Evolutionary conservation across 2,888 invertebrate species (phyloP), one percentile per base, ranked within the genome.

Genomic region (Limnephilus rhombicus): DNA sequence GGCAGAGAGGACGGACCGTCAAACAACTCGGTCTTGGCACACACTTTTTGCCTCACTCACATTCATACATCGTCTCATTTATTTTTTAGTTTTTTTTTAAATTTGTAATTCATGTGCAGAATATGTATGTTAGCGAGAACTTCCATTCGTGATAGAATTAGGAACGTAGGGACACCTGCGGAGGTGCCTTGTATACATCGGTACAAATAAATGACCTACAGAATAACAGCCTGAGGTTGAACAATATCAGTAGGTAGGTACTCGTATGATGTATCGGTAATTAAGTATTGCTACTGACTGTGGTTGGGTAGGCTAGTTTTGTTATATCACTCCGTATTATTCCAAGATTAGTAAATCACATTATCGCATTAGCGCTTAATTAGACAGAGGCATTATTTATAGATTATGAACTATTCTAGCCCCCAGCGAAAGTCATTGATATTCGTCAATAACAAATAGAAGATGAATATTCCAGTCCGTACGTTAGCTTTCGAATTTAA

Each of bases 271-370:
- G 24, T n/a, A 68, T 68, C 9, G 24, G 68, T 68, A 68, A 68
- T 68, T 68, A 68, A 68, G 9, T 68, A n/a, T 68, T 68, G 53
- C 24, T 68, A 68, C 68, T 24, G n/a, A 68, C 24, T 9, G 68
- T 68, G 24, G 24, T 68, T 9, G 9, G 68, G 24, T n/a, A 68
- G 68, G n/a, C 24, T 68, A n/a, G n/a, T 9, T 68, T 68, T 49
- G 45, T 86, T 41, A 15, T 86, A 45, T 41, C 86, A 86, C 45
- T 41, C n/a, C 34, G 68, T 90, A 90, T 90, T 90, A 90, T 41
- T 90, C 31, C 29, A 49, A 90, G 90, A 90, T 90, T 90, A 90
- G 90, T 90, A 81, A 90, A 81, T 90, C 90, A 90, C 82, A 45
- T 81, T 45, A 90, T 82, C 90, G 81, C 80, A 80, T 89, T 89